Conservation (phyloP, 2,797 vertebrate species). For the Synanceia verrucosa region DNA sequence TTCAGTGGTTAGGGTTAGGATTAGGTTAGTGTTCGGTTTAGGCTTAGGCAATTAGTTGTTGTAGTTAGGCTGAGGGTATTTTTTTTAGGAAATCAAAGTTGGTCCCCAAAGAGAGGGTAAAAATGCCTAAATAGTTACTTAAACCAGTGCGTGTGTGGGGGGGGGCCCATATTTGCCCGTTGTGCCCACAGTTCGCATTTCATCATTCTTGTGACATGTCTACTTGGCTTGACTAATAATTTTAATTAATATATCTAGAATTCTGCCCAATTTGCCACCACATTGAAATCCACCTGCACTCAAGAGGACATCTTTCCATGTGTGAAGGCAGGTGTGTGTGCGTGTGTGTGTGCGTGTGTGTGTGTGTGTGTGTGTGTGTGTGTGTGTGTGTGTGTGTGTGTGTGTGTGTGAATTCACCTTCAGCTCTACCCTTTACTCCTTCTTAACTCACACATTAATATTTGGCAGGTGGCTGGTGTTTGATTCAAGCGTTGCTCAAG, state of each 20-base stretch:
- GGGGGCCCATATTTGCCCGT: background rate
- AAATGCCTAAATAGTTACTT: no score
- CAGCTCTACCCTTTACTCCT: constrained; percentile 23
- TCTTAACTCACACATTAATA: constrained; percentile 1
- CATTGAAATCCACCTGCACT: constrained; percentile 26
- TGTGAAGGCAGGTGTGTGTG: constrained; percentile 18
- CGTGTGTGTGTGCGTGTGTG: background rate
- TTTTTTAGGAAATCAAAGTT: no score
- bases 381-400: background rate
- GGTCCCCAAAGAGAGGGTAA: no score
- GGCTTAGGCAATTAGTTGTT: no score
- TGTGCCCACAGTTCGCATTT: constrained; percentile 15
- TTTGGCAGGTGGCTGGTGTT: background rate
- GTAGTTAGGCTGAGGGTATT: no score
- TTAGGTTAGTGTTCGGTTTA: no score
- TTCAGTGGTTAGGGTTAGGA: no score
- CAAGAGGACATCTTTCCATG: background rate
- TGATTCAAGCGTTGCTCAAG: constrained; percentile 1
- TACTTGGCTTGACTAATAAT: constrained; percentile 20
- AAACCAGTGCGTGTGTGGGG: no score
- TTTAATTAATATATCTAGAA: constrained; percentile 28
- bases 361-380: constrained; percentile 3
- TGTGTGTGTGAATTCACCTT: constrained; percentile 23
- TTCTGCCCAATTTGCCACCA: constrained; percentile 23
- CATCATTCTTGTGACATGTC: constrained; percentile 5